Percentiles rank a stretch among this genome's conserved stretches.
Evolutionary conservation across 2,113 vertebrate species (phyloP).

Genomic region (Ptychochromis oligacanthus): DNA sequence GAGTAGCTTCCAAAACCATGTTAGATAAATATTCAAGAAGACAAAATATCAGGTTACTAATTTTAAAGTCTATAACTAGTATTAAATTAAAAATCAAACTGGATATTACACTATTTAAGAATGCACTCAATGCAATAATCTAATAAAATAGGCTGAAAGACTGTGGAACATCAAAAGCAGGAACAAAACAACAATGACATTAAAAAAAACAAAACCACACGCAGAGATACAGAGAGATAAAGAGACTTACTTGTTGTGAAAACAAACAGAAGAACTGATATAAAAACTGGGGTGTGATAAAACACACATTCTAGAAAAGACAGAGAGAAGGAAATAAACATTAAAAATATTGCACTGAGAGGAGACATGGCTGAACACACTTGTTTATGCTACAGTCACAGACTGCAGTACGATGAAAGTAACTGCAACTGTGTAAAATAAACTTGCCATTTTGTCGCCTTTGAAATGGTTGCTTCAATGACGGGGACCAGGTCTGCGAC

Average conservation of each 20-base stretch:
- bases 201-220: neutral
- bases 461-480: neutral
- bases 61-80: neutral
- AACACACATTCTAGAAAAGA: constrained; percentile 98
- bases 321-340: constrained; percentile 51
- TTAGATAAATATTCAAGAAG: neutral
- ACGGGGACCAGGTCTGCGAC: neutral
- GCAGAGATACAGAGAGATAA: constrained; percentile 33
- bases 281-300: constrained; percentile 99
- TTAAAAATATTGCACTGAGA: constrained; percentile 23
- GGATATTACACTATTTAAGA: neutral
- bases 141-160: neutral
- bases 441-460: neutral
- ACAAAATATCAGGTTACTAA: neutral
- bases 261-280: constrained; percentile 99
- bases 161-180: constrained; percentile 9
- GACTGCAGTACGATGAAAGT: neutral
- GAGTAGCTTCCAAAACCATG: neutral
- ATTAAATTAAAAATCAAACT: neutral
- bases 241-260: constrained; percentile 97
- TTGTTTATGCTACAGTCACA: neutral
- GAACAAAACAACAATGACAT: constrained; percentile 13
- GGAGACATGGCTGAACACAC: neutral
- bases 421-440: neutral
- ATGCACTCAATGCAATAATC: neutral